Evolutionary conservation across 2,797 vertebrate genomes (phyloP).

Genomic region (Macrochelys suwanniensis): DNA sequence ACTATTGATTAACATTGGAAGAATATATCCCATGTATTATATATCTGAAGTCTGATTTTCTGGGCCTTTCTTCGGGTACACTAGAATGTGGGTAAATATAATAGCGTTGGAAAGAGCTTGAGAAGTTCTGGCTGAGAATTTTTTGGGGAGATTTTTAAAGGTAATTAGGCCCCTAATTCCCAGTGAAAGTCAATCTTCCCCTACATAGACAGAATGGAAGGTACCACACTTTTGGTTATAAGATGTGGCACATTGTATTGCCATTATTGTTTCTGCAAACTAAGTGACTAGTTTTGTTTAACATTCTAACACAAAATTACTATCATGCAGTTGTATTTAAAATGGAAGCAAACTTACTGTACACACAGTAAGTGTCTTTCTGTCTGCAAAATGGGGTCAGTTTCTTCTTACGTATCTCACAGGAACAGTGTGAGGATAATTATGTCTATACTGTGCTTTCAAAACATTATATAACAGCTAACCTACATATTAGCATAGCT

Average conservation of each 20-base stretch:
- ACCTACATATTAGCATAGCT: fast-evolving
- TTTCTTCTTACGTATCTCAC: not conserved
- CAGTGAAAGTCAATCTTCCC: fast-evolving
- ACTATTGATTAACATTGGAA: not conserved
- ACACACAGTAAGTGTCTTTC: not conserved
- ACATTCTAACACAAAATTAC: not conserved
- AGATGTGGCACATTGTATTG: not conserved
- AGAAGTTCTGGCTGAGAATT: not conserved
- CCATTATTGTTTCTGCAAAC: not conserved
- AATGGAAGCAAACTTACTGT: not conserved
- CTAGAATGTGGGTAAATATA: not conserved
- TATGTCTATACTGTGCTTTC: not conserved
- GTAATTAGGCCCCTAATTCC: not conserved
- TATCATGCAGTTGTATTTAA: not conserved
- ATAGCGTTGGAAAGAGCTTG: not conserved
- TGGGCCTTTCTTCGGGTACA: not conserved
- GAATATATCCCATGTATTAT: not conserved
- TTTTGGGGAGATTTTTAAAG: not conserved
- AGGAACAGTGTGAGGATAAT: not conserved
- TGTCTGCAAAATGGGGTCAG: not conserved
- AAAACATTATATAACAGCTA: not conserved
- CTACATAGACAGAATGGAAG: not conserved
- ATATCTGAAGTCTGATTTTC: not conserved
- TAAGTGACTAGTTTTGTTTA: not conserved
- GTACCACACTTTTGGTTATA: not conserved